Evolutionary conservation across 2,797 vertebrate species (phyloP).

Genomic region (Agapornis canus): DNA sequence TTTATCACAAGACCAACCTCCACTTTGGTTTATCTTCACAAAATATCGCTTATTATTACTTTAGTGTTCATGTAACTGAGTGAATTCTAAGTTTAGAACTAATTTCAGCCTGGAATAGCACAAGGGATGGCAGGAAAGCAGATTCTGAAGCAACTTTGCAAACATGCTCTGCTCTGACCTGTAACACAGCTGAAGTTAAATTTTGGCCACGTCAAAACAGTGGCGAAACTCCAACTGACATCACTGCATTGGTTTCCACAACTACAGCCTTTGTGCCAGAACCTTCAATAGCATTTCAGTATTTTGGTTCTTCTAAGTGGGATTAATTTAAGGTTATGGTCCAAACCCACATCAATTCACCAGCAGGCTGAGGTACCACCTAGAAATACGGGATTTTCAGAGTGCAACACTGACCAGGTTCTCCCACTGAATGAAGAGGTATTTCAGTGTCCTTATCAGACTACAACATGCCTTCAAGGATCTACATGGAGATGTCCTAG

Average conservation of each 20-base stretch:
- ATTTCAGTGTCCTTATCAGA: not conserved
- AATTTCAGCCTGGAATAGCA: constrained; percentile 30
- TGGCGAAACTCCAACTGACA: constrained; percentile 40
- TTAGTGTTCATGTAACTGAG: not conserved
- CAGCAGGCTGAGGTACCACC: not conserved
- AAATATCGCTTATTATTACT: not conserved
- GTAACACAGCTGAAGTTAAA: constrained; percentile 33
- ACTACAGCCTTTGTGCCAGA: not conserved
- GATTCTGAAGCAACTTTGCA: constrained; percentile 11
- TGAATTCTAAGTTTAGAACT: constrained; percentile 48
- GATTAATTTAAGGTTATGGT: not conserved
- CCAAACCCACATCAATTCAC: not conserved
- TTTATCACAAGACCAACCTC: constrained; percentile 23
- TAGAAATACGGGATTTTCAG: not conserved
- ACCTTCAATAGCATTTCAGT: not conserved
- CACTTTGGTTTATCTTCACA: not conserved
- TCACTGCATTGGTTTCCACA: constrained; percentile 14
- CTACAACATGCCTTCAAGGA: not conserved
- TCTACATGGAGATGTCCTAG: not conserved
- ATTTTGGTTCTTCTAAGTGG: not conserved
- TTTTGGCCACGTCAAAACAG: not conserved
- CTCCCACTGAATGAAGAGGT: not conserved
- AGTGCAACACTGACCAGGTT: not conserved
- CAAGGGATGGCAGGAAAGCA: not conserved
- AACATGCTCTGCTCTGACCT: constrained; percentile 34